phyloP scores from a whole-genome alignment of 1,140 invertebrate species.

The Micrasema longulum region DNA sequence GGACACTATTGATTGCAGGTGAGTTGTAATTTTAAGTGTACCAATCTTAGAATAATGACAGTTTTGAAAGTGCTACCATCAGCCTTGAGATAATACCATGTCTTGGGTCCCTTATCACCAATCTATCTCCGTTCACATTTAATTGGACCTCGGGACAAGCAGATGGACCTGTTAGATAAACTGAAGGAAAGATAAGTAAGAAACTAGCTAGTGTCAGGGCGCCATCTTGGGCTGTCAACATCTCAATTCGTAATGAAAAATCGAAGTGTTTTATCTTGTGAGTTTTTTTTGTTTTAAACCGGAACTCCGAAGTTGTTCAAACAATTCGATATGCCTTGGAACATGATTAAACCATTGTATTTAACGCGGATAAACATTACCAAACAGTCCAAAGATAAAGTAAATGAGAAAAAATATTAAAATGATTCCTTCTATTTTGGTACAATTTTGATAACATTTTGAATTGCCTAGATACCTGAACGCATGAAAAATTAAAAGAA shows the following conservation, averaged over 20 bases:
- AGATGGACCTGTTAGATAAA: constrained; percentile 24
- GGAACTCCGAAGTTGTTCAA: not conserved
- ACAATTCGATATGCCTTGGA: not conserved
- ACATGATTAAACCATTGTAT: no score
- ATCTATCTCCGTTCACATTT: constrained; percentile 17
- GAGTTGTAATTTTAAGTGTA: not conserved
- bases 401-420: no score
- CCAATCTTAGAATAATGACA: constrained; percentile 9
- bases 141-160: not conserved
- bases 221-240: constrained; percentile 9
- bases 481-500: no score
- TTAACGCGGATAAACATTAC: no score
- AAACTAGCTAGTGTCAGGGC: not conserved
- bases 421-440: no score
- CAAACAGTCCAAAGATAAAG: no score
- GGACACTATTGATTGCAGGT: constrained; percentile 14
- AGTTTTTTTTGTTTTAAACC: constrained; percentile 9
- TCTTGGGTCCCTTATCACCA: constrained; percentile 4
- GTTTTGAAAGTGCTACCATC: constrained; percentile 34
- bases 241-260: constrained; percentile 22
- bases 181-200: not conserved
- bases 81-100: constrained; percentile 21
- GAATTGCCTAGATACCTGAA: no score
- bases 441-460: no score
- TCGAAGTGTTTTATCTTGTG: not conserved